phyloP scores from a whole-genome alignment of 2,113 vertebrate genomes.

The Zeus faber region DNA sequence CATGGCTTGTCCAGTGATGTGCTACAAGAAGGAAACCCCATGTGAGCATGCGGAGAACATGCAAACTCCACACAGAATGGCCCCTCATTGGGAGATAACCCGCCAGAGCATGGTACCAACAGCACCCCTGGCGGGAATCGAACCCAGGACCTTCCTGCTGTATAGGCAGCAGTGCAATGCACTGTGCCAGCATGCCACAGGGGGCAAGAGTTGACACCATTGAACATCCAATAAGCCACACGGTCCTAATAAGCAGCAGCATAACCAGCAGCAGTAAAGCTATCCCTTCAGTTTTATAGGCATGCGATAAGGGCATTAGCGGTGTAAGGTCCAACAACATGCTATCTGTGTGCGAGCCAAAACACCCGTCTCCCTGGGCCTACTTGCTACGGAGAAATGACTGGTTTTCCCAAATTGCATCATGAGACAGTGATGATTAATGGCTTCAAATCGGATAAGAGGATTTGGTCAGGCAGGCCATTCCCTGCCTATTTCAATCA shows the following conservation, averaged over 20 bases:
- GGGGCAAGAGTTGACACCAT: too few relatives aligned
- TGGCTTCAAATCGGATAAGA: constrained; percentile 64
- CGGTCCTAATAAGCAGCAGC: constrained; percentile 9
- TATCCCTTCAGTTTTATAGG: constrained; percentile 50
- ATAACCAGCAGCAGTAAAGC: constrained; percentile 19
- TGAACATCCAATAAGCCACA: constrained; percentile 15
- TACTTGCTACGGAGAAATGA: constrained; percentile 58
- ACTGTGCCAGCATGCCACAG: too few relatives aligned
- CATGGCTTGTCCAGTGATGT: too few relatives aligned
- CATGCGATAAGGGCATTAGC: constrained; percentile 33
- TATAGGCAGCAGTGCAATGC: too few relatives aligned
- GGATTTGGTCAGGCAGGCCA: constrained; percentile 48
- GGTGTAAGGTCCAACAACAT: constrained; percentile 38
- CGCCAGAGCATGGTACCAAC: too few relatives aligned
- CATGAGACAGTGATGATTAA: constrained; percentile 64
- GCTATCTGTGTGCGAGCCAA: constrained; percentile 16
- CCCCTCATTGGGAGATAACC: too few relatives aligned
- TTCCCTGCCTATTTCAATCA: constrained; percentile 59
- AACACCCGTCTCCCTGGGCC: constrained; percentile 23
- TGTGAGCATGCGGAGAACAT: too few relatives aligned
- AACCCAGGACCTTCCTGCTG: too few relatives aligned
- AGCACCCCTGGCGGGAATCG: too few relatives aligned
- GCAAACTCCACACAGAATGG: too few relatives aligned
- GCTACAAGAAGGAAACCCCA: too few relatives aligned
- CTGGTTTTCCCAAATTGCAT: constrained; percentile 58